These are phyloP conservation scores for Halcyon badia DNA, from an alignment of 2,797 vertebrate species.

Conservation along the genomic window DNA sequence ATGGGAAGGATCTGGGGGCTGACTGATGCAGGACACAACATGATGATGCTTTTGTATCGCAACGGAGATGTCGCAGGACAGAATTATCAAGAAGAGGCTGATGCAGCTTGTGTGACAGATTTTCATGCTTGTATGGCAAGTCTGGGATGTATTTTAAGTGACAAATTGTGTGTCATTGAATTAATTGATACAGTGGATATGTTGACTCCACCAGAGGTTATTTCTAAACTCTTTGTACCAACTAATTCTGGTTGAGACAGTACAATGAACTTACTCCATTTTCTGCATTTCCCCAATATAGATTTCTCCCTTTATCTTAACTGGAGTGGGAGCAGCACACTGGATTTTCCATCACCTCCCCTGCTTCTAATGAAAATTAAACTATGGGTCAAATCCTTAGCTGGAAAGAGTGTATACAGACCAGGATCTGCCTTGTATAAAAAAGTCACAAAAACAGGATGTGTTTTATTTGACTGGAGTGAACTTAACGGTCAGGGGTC, in stretches of 20 bases:
- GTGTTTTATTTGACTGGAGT: conserved; percentile 55
- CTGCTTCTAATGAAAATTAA: conserved; percentile 16
- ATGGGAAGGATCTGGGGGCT: neutral
- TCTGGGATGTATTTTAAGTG: neutral
- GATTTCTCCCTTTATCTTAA: conserved; percentile 15
- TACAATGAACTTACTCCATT: neutral
- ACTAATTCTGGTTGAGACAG: neutral
- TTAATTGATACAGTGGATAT: neutral
- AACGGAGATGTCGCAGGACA: neutral
- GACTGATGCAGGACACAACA: neutral
- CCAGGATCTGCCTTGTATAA: conserved; percentile 22
- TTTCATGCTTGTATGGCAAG: neutral
- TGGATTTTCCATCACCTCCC: neutral
- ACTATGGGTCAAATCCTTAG: neutral
- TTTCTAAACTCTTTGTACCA: neutral
- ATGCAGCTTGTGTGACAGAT: neutral
- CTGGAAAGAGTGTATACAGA: neutral
- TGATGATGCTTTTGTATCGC: neutral
- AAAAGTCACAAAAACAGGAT: conserved; percentile 63
- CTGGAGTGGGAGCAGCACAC: neutral
- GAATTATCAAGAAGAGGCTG: neutral
- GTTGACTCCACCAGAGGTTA: neutral
- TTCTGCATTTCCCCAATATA: neutral
- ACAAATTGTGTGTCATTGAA: neutral
- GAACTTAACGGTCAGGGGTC: conserved; percentile 34